phyloP scores from a whole-genome alignment of 2,113 vertebrate species.

The Tenebrosternarchus preto region DNA sequence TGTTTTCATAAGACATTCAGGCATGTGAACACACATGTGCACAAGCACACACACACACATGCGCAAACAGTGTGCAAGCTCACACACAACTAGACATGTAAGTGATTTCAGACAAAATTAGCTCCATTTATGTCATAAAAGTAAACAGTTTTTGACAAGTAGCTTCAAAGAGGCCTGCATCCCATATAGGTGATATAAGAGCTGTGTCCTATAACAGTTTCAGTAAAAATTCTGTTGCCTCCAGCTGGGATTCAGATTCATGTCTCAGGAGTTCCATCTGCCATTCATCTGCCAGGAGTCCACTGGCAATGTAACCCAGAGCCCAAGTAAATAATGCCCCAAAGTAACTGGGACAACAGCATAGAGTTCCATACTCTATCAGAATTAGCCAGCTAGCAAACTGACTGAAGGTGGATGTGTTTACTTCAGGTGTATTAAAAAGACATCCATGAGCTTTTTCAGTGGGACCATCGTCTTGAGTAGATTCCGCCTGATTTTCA shows the following conservation, averaged over 20 bases:
- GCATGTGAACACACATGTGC: too few species aligned
- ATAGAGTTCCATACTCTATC: too few species aligned
- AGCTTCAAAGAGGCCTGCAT: neutral
- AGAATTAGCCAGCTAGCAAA: too few species aligned
- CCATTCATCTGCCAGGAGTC: too few species aligned
- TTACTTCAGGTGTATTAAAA: too few species aligned
- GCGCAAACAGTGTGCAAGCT: neutral
- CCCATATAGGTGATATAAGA: neutral
- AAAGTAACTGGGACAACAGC: too few species aligned
- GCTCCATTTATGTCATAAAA: neutral
- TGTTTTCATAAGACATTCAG: slow-evolving; percentile 35
- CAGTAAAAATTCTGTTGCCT: neutral
- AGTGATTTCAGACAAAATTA: neutral
- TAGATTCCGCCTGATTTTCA: too few species aligned
- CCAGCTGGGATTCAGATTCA: neutral
- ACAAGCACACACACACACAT: neutral
- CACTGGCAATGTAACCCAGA: too few species aligned
- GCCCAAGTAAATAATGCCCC: too few species aligned
- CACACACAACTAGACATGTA: slow-evolving; percentile 5
- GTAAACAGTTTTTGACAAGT: neutral
- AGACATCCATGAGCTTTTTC: too few species aligned
- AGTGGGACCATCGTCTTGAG: too few species aligned
- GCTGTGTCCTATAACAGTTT: neutral
- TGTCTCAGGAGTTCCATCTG: neutral
- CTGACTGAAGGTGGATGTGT: too few species aligned